Percentiles rank a stretch among this genome's conserved stretches.
These are phyloP conservation scores for Gadus chalcogrammus DNA, from an alignment of 2,113 vertebrate species.

Conservation along the genomic window DNA sequence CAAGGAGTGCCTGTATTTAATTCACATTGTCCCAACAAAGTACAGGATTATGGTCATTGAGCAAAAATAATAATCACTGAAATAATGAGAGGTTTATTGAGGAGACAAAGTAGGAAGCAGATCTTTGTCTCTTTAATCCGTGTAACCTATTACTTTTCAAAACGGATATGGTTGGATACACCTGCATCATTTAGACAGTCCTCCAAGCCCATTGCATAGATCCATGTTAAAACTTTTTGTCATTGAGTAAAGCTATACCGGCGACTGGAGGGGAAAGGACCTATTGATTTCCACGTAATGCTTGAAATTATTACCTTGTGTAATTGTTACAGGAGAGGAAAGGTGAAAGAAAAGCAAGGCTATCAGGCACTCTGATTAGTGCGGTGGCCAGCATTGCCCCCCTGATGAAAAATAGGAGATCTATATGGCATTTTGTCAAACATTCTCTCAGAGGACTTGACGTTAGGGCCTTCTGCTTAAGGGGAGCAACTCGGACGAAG, in stretches of 20 bases:
- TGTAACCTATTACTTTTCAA: too few species aligned
- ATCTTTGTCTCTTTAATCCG: background rate
- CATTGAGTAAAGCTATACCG: constrained; percentile 76
- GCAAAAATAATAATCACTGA: background rate
- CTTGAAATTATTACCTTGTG: constrained; percentile 88
- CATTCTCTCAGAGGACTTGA: constrained; percentile 76
- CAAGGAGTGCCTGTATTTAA: too few species aligned
- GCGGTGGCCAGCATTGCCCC: constrained; percentile 77
- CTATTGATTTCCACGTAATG: constrained; percentile 90
- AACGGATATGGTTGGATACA: constrained; percentile 40
- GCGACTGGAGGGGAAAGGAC: constrained; percentile 76
- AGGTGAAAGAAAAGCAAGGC: constrained; percentile 68
- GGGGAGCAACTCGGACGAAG: constrained; percentile 74
- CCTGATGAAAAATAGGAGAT: constrained; percentile 77
- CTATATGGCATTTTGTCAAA: constrained; percentile 92
- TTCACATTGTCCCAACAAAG: background rate
- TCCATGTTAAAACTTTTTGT: constrained; percentile 58
- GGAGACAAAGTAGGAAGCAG: too few species aligned
- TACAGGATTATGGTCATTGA: constrained; percentile 22
- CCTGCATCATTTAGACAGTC: constrained; percentile 1
- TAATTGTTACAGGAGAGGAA: constrained; percentile 84
- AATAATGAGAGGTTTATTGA: too few species aligned
- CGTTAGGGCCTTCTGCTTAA: constrained; percentile 65
- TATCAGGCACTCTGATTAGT: constrained; percentile 80
- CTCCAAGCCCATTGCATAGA: constrained; percentile 45